These are phyloP conservation scores for Arctia plantaginis DNA, from an alignment of 2,888 invertebrate genomes.

Conservation along the genomic window DNA sequence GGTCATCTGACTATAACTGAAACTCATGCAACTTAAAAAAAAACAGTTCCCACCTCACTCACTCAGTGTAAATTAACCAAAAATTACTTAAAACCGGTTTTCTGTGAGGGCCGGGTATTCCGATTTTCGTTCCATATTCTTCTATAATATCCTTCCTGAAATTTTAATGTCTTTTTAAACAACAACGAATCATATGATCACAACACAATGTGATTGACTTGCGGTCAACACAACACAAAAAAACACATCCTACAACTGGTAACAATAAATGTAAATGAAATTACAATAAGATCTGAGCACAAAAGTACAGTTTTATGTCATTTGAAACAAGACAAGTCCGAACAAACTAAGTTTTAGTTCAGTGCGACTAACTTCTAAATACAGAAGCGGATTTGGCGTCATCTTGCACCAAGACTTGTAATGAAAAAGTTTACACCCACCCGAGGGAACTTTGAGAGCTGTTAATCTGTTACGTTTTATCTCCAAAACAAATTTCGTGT, in stretches of 20 bases:
- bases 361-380: constrained; percentile 47
- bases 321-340: constrained; percentile 32
- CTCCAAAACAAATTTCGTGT: constrained; percentile 24
- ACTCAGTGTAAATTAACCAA: too few relatives aligned
- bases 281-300: constrained; percentile 4
- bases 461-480: constrained; percentile 45
- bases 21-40: too few relatives aligned
- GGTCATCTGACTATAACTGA: too few relatives aligned
- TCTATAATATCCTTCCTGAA: too few relatives aligned
- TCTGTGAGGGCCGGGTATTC: too few relatives aligned
- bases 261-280: not conserved
- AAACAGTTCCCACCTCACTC: too few relatives aligned
- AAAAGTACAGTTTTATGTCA: constrained; percentile 36
- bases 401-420: constrained; percentile 52
- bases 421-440: constrained; percentile 62
- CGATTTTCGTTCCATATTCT: too few relatives aligned
- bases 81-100: too few relatives aligned
- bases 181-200: not conserved
- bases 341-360: constrained; percentile 43
- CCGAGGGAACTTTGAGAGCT: constrained; percentile 37
- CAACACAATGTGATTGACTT: not conserved
- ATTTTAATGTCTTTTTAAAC: too few relatives aligned
- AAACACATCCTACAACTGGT: not conserved
- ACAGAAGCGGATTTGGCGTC: constrained; percentile 44
- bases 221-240: not conserved